Base-by-base conservation (phyloP, 1,140 invertebrate species). In the Drosophila ficusphila region DNA sequence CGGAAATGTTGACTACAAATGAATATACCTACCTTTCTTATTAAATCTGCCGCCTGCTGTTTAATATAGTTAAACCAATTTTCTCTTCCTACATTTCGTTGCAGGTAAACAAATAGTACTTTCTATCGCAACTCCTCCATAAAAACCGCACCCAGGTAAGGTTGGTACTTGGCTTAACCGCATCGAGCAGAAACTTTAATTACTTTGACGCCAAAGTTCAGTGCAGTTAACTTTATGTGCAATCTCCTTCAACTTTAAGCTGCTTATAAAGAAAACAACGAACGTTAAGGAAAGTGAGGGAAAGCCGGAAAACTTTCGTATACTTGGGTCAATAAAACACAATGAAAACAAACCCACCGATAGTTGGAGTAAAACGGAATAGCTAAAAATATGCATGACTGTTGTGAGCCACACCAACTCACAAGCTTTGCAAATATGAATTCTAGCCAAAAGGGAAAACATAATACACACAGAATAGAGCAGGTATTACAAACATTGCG, bases 171-270 rank as follows among this genome's bases (percentile, higher is more conserved):
- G 39, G 68, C 38, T 70, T 73, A 53, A 73, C 69, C 48, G 39
- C 47, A 72, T 39, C 41, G 33, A 51, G 31, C 12, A 31, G 12
- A 76, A 85, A 86, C 67, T 86, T 86, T 86, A 85, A 85, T 85
- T 85, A 85, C 81, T 79, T 76, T 79, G 67, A 75, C 72, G 75
- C 76, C 34, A 54, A 75, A 83, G 79, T 75, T 83, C 70, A 51
- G 61, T 34, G 75, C 64, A 79, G 62, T 76, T 71, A 85, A 83
- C 70, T 85, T 67, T 76, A 49, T 64, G 19, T 31, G 46, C 54
- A 70, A 65, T 72, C 46, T 41, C 39, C 68, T 56, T 51, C 34
- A 76, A 76, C 65, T 73, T 85, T 85, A 85, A 83, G 79, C 79
- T 34, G 75, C 79, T 83, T 76, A 83, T 19, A 42, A 56, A 33